phyloP scores from a whole-genome alignment of 2,888 invertebrate genomes.

The Drosophila kambysellisi region DNA sequence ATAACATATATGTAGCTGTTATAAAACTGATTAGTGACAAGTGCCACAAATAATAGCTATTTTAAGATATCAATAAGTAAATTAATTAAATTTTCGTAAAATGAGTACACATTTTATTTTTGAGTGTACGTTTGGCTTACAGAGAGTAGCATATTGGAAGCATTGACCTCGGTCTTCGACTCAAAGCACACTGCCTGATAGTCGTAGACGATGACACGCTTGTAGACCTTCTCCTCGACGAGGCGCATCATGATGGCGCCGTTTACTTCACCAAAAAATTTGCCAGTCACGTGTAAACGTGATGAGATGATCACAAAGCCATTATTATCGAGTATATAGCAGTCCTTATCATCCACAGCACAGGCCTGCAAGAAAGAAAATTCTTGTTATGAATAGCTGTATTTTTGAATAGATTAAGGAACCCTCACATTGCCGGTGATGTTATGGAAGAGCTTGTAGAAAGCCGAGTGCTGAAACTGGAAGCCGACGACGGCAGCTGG shows the following conservation, averaged over 20 bases:
- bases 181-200: conserved; percentile 96
- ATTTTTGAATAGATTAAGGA: neutral
- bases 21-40: neutral
- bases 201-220: conserved; percentile 91
- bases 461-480: conserved; percentile 92
- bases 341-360: conserved; percentile 89
- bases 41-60: neutral
- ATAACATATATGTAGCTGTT: neutral
- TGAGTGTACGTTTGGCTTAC: conserved; percentile 85
- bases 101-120: neutral
- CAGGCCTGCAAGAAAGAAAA: conserved; percentile 84
- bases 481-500: conserved; percentile 91
- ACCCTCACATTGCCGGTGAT: conserved; percentile 90
- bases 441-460: conserved; percentile 91
- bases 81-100: neutral
- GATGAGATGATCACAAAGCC: conserved; percentile 94
- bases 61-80: neutral
- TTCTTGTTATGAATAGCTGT: neutral
- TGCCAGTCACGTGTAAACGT: conserved; percentile 90
- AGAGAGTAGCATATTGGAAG: conserved; percentile 87
- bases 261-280: conserved; percentile 94
- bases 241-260: conserved; percentile 91
- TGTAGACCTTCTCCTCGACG: conserved; percentile 91
- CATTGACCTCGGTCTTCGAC: conserved; percentile 88
- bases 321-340: conserved; percentile 95